Percentiles rank a stretch among this genome's conserved stretches.
Evolutionary conservation across 2,888 invertebrate species (phyloP).

Genomic region (Ophion costatus): DNA sequence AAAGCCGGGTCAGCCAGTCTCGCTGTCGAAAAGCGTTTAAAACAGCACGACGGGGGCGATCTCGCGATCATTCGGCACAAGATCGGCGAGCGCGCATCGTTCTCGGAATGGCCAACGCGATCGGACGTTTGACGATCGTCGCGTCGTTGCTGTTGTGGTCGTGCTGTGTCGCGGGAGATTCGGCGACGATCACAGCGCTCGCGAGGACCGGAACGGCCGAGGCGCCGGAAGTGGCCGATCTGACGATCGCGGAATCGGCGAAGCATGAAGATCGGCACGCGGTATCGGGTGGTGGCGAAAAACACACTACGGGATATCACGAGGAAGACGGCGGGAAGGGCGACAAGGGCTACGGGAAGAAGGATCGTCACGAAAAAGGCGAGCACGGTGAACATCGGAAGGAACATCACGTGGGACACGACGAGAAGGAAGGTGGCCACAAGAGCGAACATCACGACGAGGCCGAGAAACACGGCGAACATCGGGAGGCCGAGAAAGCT

Average conservation of each 20-base stretch:
- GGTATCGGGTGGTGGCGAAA: constrained; percentile 88
- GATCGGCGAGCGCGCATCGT: constrained; percentile 55
- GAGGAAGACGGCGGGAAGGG: constrained; percentile 90
- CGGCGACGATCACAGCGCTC: constrained; percentile 30
- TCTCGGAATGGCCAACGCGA: constrained; percentile 71
- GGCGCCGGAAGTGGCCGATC: constrained; percentile 52
- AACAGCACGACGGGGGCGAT: constrained; percentile 70
- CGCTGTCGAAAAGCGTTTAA: constrained; percentile 74
- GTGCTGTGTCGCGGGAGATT: constrained; percentile 71
- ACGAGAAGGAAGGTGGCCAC: constrained; percentile 87
- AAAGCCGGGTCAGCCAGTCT: constrained; percentile 22
- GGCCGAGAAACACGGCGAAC: constrained; percentile 86
- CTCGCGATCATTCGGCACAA: constrained; percentile 72
- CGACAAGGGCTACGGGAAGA: constrained; percentile 91
- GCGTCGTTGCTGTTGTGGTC: constrained; percentile 59
- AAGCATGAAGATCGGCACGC: constrained; percentile 63
- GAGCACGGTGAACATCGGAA: constrained; percentile 86
- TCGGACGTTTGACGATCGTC: constrained; percentile 51
- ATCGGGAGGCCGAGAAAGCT: constrained; percentile 90
- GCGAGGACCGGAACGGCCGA: not conserved
- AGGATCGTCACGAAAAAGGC: constrained; percentile 90
- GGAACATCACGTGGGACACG: constrained; percentile 86
- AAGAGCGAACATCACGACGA: constrained; percentile 88
- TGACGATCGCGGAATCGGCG: constrained; percentile 57
- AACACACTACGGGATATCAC: constrained; percentile 88